These are phyloP conservation scores for Eucidaris tribuloides DNA, from an alignment of 35 echinoderm and acorn worm genomes.

Conservation along the genomic window DNA sequence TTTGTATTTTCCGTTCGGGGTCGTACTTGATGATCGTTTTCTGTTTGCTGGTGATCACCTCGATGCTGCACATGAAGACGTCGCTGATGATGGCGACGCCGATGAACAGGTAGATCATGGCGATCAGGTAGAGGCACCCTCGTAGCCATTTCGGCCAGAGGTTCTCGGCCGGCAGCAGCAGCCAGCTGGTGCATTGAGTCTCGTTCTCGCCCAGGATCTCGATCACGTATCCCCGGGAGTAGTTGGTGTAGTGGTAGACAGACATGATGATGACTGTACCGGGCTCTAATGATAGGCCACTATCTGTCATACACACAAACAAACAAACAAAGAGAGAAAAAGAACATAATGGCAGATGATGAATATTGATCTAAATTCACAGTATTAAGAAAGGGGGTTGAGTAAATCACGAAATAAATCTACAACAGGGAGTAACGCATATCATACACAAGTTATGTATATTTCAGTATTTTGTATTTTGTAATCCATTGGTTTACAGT, in stretches of 20 bases:
- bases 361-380: not conserved
- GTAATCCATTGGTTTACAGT: too few relatives aligned
- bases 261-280: too few relatives aligned
- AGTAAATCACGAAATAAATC: not conserved
- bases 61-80: constrained; percentile 99
- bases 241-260: constrained; percentile 57
- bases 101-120: constrained; percentile 89
- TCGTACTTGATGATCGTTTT: constrained; percentile 85
- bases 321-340: not conserved
- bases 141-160: constrained; percentile 82
- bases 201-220: constrained; percentile 26
- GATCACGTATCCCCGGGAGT: constrained; percentile 57
- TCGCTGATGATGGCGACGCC: constrained; percentile 96
- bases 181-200: constrained; percentile 67
- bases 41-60: constrained; percentile 95
- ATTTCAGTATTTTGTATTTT: too few relatives aligned
- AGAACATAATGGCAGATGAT: not conserved
- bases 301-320: not conserved
- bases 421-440: too few relatives aligned
- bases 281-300: too few relatives aligned
- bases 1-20: constrained; percentile 65
- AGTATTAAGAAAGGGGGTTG: not conserved
- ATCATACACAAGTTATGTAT: too few relatives aligned
- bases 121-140: constrained; percentile 62
- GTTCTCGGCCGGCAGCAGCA: constrained; percentile 94